Evolutionary conservation across 2,888 invertebrate genomes (phyloP), one percentile per base, ranked within the genome.

Genomic region (Heliconius erato): DNA sequence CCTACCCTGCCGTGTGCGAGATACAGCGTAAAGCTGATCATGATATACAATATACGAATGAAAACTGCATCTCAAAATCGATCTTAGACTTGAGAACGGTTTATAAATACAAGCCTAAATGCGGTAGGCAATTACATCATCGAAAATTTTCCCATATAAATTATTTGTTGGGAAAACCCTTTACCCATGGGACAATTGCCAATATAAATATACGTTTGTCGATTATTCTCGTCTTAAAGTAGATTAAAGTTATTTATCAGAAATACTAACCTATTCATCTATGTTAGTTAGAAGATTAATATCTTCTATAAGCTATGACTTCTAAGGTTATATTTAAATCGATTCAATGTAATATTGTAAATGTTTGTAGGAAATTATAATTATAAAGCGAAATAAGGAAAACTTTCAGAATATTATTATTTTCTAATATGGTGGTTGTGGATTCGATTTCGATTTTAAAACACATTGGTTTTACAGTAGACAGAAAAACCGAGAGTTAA

Each of bases 91-190:
- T 54, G 54, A 54, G 19, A 54, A 0, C 54, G 23, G 9, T 54
- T 54, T 2, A 54, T 23, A 54, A 23, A 54, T 54, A 4, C 19
- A 16, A 19, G 19, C 44, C 14, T 54, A 54, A 40, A 35, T 77
- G 54, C 44, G 44, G 7, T 71, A 74, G 68, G 67, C 44, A 74
- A 80, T 77, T 67, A 83, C 44, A 59, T 68, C 59, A 77, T 65
- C 72, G 74, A 82, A 85, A 84, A 83, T 83, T 85, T 86, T 85
- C 85, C 84, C 82, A 79, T 72, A 83, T 32, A 79, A 74, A 80
- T 35, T 54, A 77, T 81, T 77, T 84, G 80, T 79, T 82, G 83
- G 79, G 78, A 76, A 83, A 79, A 79, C 79, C 82, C 80, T 83
- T 85, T 78, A 83, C 74, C 81, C 77, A 83, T 83, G 82, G 83